Evolutionary conservation across 2,888 invertebrate genomes (phyloP).

Genomic region (Mellilla xanthometata): DNA sequence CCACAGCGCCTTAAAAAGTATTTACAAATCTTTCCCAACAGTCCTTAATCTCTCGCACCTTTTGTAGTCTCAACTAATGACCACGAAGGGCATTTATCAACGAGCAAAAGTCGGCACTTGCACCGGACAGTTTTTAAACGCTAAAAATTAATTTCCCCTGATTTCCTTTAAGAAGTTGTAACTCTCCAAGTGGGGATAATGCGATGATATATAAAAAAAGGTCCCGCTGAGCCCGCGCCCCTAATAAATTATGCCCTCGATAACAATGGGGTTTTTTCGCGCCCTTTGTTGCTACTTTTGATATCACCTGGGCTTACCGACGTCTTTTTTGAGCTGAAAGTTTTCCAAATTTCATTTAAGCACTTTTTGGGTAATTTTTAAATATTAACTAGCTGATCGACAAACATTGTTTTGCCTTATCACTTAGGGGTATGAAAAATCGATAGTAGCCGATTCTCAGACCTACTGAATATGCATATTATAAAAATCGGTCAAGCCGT

Average conservation of each 20-base stretch:
- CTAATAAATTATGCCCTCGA: slow-evolving; percentile 83
- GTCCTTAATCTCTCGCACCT: slow-evolving; percentile 6
- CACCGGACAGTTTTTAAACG: slow-evolving; percentile 76
- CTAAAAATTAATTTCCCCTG: slow-evolving; percentile 79
- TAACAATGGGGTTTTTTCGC: slow-evolving; percentile 83
- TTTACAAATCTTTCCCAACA: neutral
- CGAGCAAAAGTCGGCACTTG: slow-evolving; percentile 69
- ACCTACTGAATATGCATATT: too few species aligned
- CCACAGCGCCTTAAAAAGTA: neutral
- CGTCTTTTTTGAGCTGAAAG: slow-evolving; percentile 21
- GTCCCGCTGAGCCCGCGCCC: slow-evolving; percentile 73
- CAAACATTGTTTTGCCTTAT: too few species aligned
- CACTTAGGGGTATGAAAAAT: too few species aligned
- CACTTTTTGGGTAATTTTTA: too few species aligned
- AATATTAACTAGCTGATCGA: too few species aligned
- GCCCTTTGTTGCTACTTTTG: slow-evolving; percentile 81
- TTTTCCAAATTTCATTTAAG: slow-evolving; percentile 16
- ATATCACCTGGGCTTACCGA: slow-evolving; percentile 76
- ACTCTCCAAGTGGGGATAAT: slow-evolving; percentile 81
- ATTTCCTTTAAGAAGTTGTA: slow-evolving; percentile 83
- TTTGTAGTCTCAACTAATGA: slow-evolving; percentile 22
- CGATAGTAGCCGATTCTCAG: too few species aligned
- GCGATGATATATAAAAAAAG: slow-evolving; percentile 83
- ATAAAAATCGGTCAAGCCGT: too few species aligned
- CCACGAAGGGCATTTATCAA: slow-evolving; percentile 61